Conservation (phyloP, 2,888 invertebrate genomes). For the Pollenia labialis region DNA sequence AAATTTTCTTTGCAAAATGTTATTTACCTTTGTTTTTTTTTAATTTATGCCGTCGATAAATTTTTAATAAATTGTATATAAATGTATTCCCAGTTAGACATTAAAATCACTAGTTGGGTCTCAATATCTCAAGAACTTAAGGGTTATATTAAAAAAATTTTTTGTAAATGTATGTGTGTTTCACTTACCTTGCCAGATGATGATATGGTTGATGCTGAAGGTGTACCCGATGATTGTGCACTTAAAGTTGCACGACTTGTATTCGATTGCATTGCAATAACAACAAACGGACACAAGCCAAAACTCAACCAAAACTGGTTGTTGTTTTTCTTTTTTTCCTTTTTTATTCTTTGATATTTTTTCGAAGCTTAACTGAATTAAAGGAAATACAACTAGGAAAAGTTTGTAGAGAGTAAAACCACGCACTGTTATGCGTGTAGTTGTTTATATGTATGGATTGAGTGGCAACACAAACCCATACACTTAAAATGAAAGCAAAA, state of each 20-base stretch:
- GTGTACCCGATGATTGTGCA: constrained; percentile 83
- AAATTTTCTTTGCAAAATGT: too few relatives aligned
- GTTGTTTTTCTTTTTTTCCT: not conserved
- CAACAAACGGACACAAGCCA: constrained; percentile 40
- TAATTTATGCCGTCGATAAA: too few relatives aligned
- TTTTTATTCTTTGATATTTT: not conserved
- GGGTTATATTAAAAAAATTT: not conserved
- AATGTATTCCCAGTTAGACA: too few relatives aligned
- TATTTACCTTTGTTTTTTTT: too few relatives aligned
- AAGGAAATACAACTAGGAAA: constrained; percentile 39
- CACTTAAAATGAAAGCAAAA: constrained; percentile 11
- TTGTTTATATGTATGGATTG: not conserved
- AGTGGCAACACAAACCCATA: not conserved
- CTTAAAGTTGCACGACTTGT: constrained; percentile 80
- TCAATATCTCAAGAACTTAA: not conserved
- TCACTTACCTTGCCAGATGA: constrained; percentile 81
- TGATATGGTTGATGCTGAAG: constrained; percentile 82
- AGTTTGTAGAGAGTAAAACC: constrained; percentile 10
- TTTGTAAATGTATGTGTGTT: not conserved
- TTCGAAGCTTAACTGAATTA: constrained; percentile 11
- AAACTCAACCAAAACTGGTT: constrained; percentile 48
- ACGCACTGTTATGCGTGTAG: not conserved
- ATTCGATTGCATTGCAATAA: constrained; percentile 80
- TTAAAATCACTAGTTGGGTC: not conserved
- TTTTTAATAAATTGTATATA: too few relatives aligned